Conservation (phyloP, 2,888 invertebrate species). For the Rhamnusium bicolor region DNA sequence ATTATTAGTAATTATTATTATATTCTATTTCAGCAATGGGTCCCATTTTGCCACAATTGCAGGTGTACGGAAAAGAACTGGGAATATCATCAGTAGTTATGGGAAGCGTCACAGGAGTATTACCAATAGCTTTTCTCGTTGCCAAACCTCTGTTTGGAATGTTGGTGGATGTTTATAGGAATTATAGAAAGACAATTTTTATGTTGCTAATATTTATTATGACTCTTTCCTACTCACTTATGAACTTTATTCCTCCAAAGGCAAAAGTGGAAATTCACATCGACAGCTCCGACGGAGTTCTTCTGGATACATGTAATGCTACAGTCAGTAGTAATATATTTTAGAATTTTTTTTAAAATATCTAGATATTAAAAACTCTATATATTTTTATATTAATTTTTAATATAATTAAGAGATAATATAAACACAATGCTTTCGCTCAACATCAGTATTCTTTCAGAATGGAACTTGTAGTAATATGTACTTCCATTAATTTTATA, state of each 20-base stretch:
- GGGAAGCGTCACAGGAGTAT: conserved; percentile 83
- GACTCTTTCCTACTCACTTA: conserved; percentile 79
- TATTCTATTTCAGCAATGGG: conserved; percentile 79
- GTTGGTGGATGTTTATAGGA: conserved; percentile 82
- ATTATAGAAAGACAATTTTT: conserved; percentile 81
- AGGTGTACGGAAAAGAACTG: conserved; percentile 84
- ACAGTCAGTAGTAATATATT: conserved; percentile 63
- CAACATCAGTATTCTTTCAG: no score
- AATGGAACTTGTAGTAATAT: no score
- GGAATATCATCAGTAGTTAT: conserved; percentile 84
- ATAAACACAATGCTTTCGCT: no score
- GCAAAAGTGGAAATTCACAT: conserved; percentile 53
- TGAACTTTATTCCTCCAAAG: conserved; percentile 78
- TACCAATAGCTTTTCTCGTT: conserved; percentile 84
- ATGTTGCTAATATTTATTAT: conserved; percentile 78
- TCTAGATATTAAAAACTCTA: background rate
- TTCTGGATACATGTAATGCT: conserved; percentile 66
- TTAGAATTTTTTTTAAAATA: conserved; percentile 13
- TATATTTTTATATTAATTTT: no score
- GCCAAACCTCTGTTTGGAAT: conserved; percentile 86
- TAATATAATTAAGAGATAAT: no score
- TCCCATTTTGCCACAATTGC: conserved; percentile 84
- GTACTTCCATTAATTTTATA: no score
- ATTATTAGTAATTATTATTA: no score
- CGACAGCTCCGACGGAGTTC: conserved; percentile 50